Evolutionary conservation across 1,140 invertebrate species (phyloP), one percentile per base, ranked within the genome.

Genomic region (Drosophila truncata): DNA sequence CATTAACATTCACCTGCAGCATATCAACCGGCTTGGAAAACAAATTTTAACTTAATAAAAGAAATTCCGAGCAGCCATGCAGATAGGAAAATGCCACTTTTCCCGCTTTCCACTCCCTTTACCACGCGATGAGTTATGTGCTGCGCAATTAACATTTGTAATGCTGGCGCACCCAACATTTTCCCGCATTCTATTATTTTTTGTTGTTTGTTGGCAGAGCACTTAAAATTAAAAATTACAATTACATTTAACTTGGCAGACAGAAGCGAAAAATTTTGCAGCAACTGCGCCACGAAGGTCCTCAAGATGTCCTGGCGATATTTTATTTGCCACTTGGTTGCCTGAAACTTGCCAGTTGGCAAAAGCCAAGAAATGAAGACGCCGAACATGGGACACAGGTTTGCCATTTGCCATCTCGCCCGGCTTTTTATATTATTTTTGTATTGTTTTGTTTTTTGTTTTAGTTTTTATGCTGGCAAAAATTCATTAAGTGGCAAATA

Each of bases 171-270:
- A 78, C 58, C 79, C 73, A 64, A 77, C 79, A 78, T 80, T 78
- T 80, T 71, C 52, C 63, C 67, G 79, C 82, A 82, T 86, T 79
- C 41, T 46, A 46, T 57, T 66, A 27, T 54, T 54, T 54, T 33
- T 29, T 62, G 25, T 46, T 49, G 46, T 29, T 63, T 54, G 58
- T 70, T 79, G 84, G 83, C 84, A 88, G 42, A 78, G 84, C 84
- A 87, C 84, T 88, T 90, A 84, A 88, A 88, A 88, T 88, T 90
- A 88, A 88, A 88, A 87, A 87, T 87, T 87, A 87, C 84, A 87
- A 88, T 88, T 88, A 88, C 84, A 88, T 90, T 88, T 90, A 71
- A 84, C 72, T 88, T 88, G 84, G 84, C 84, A 88, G 60, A 75
- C 71, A 70, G 41, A 41, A 46, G 73, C 73, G 47, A 42, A 61